Evolutionary conservation across 1,140 invertebrate genomes (phyloP), one percentile per base, ranked within the genome.

Genomic region (Hormaphis cornu): DNA sequence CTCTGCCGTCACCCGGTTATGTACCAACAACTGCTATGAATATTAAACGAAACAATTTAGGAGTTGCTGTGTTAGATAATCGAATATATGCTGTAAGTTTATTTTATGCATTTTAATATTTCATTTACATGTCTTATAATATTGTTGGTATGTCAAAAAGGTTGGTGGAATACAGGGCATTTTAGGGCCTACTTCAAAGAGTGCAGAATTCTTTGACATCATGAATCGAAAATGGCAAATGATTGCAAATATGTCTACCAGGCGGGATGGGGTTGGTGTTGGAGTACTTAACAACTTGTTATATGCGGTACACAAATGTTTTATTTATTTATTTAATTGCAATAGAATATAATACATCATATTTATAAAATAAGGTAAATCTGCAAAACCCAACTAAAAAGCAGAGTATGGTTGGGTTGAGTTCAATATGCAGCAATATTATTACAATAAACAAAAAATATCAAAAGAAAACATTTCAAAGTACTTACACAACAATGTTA

Each of bases 161-260:
- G 81, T 91, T 50, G 90, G 90, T 18, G 93, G 93, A 22, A 97
- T 97, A 80, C 93, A 97, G 81, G 93, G 93, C 33, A 89, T 90
- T 6, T 89, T 89, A n/a, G 94, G 94, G n/a, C n/a, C n/a, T n/a
- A n/a, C n/a, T 6, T 80, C 97, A 20, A 93, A 91, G 78, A 91
- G 89, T 35, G 93, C 91, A 2, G 94, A 97, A 81, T 50, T 90
- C 77, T 94, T 89, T 80, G 89, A 96, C 82, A 85, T 89, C 9
- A 81, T 84, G 72, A 85, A 84, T 66, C 85, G 89, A 72, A 86
- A 89, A 75, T 97, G 94, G 94, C 82, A 85, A 66, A 81, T 84
- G 44, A 89, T 97, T 69, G 85, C 91, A 10, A 80, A 85, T 24
- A 97, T 97, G 94, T 89, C 89, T 52, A 94, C 91, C 14, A 81